Conservation (phyloP, 2,888 invertebrate species). For the Entomobrya proxima region DNA sequence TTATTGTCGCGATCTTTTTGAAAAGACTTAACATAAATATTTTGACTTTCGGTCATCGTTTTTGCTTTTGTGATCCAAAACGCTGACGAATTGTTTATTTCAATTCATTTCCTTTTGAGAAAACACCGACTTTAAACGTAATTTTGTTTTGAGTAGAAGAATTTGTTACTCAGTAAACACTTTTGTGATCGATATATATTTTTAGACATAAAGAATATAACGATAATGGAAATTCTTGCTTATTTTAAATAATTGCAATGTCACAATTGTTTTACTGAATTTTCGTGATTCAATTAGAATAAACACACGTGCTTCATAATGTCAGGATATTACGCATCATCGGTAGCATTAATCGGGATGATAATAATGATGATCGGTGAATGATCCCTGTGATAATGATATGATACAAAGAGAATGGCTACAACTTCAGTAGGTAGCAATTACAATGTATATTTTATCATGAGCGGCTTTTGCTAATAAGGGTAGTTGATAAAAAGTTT, state of each 20-base stretch:
- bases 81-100: not conserved
- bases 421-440: too few relatives aligned
- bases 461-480: too few relatives aligned
- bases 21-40: conserved; percentile 9
- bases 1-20: not conserved
- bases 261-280: not conserved
- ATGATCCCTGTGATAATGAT: conserved; percentile 30
- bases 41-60: not conserved
- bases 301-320: not conserved
- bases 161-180: too few relatives aligned
- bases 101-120: not conserved
- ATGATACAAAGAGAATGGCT: not conserved
- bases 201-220: too few relatives aligned
- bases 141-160: not conserved
- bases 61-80: not conserved
- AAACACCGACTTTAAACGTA: not conserved
- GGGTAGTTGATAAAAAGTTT: not conserved
- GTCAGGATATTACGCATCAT: not conserved
- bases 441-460: too few relatives aligned
- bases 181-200: too few relatives aligned
- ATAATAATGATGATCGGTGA: conserved; percentile 57
- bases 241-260: too few relatives aligned
- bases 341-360: conserved; percentile 49
- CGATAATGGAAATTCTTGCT: too few relatives aligned
- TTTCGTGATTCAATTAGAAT: not conserved